A percentile compares a stretch with the other conserved stretches of the same genome.
Evolutionary conservation across 2,113 vertebrate species (phyloP).

Genomic region (Sander vitreus): DNA sequence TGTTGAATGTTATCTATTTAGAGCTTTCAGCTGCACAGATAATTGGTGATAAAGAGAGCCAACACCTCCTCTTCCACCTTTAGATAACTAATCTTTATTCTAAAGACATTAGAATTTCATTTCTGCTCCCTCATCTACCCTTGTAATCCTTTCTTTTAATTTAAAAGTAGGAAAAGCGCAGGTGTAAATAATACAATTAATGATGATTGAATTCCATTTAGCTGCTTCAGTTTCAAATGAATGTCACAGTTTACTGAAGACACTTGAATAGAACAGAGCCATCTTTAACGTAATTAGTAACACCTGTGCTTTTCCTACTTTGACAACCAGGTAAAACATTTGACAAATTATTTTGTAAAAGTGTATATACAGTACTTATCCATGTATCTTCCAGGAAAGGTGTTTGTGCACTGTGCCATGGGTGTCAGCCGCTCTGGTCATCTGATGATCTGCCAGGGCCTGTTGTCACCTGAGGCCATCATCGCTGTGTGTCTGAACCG

Average conservation of each 20-base stretch:
- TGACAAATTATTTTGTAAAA: neutral
- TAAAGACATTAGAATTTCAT: no score
- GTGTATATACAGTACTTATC: neutral
- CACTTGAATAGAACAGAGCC: neutral
- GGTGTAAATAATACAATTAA: neutral
- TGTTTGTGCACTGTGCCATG: constrained; percentile 90
- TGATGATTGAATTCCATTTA: neutral
- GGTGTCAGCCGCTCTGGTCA: constrained; percentile 88
- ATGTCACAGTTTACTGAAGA: neutral
- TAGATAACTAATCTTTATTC: no score
- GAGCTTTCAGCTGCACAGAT: neutral
- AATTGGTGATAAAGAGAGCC: neutral
- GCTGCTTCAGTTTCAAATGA: neutral
- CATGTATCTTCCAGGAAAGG: constrained; percentile 81
- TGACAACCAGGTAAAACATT: neutral
- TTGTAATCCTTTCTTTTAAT: no score
- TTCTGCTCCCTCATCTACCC: no score
- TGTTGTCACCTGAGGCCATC: constrained; percentile 86
- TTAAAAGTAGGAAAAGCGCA: neutral
- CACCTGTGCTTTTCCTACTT: neutral
- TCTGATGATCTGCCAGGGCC: constrained; percentile 87
- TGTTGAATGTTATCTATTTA: neutral
- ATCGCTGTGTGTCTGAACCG: constrained; percentile 83
- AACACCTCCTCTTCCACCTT: neutral
- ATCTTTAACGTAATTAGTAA: neutral